Conservation (phyloP, 2,113 vertebrate species). For the Axis porcinus region DNA sequence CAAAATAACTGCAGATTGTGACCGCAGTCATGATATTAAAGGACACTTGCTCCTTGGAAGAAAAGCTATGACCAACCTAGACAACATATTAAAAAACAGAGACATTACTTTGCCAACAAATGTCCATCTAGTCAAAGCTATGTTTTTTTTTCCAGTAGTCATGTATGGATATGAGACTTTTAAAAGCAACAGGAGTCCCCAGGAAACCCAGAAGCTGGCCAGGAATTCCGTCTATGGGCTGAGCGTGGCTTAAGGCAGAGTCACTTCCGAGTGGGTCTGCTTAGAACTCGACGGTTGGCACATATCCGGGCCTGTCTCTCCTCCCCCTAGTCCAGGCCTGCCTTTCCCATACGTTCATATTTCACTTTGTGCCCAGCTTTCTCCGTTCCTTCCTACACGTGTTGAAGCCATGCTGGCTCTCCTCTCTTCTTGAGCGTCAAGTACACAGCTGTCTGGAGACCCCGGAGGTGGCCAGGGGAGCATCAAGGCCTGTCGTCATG, state of each 20-base stretch:
- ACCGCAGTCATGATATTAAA: neutral
- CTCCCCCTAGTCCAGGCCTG: neutral
- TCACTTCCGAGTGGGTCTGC: neutral
- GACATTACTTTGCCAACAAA: neutral
- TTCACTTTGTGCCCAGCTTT: neutral
- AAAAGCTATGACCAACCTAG: neutral
- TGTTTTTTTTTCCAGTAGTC: neutral
- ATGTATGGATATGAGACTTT: neutral
- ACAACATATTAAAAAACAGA: neutral
- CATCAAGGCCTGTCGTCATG: rapidly evolving
- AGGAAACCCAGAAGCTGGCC: rapidly evolving
- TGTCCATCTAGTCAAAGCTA: neutral
- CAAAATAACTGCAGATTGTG: neutral
- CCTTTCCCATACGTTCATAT: neutral
- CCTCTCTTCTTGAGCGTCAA: neutral
- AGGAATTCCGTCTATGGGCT: neutral
- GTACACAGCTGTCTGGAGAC: too few relatives aligned
- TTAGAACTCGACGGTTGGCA: neutral
- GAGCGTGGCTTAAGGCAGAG: neutral
- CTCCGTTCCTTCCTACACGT: rapidly evolving
- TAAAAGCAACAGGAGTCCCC: neutral
- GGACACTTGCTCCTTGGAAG: neutral
- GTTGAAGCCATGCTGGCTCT: neutral
- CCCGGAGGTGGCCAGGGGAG: neutral
- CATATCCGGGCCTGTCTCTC: neutral